These are phyloP conservation scores for Bombylius major DNA, from an alignment of 2,888 invertebrate species.

Conservation along the genomic window DNA sequence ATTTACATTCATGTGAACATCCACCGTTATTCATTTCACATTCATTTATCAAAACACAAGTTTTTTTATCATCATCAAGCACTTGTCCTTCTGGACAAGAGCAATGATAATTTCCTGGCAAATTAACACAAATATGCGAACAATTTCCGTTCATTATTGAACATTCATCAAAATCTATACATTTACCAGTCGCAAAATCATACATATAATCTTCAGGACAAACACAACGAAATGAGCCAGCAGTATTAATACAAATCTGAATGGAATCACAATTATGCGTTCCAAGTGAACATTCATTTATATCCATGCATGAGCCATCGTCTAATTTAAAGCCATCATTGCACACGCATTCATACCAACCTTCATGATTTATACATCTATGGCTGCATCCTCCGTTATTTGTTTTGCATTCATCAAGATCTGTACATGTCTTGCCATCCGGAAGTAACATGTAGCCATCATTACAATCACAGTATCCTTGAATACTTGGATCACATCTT, in stretches of 20 bases:
- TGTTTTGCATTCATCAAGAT: constrained; percentile 43
- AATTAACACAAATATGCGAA: constrained; percentile 38
- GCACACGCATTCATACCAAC: constrained; percentile 42
- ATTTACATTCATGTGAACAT: constrained; percentile 38
- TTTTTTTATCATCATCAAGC: constrained; percentile 21
- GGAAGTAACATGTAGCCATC: constrained; percentile 25
- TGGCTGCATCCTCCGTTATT: constrained; percentile 36
- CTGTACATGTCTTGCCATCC: constrained; percentile 39
- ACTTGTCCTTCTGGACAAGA: constrained; percentile 25
- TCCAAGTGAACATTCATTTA: constrained; percentile 41
- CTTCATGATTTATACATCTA: constrained; percentile 38
- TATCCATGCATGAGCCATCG: constrained; percentile 28
- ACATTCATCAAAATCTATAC: constrained; percentile 41
- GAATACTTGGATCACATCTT: constrained; percentile 36
- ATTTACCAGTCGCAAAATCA: constrained; percentile 23
- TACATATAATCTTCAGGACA: constrained; percentile 39
- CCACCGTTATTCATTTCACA: constrained; percentile 37
- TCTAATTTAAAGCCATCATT: constrained; percentile 34
- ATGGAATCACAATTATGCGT: constrained; percentile 24
- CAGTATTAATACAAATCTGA: constrained; percentile 31
- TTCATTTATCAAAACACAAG: constrained; percentile 38
- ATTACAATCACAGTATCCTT: constrained; percentile 32
- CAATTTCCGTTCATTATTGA: constrained; percentile 31
- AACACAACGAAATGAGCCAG: constrained; percentile 35
- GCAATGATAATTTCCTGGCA: constrained; percentile 26